Evolutionary conservation across 2,113 vertebrate genomes (phyloP).

Genomic region (Nothoprocta pentlandii): DNA sequence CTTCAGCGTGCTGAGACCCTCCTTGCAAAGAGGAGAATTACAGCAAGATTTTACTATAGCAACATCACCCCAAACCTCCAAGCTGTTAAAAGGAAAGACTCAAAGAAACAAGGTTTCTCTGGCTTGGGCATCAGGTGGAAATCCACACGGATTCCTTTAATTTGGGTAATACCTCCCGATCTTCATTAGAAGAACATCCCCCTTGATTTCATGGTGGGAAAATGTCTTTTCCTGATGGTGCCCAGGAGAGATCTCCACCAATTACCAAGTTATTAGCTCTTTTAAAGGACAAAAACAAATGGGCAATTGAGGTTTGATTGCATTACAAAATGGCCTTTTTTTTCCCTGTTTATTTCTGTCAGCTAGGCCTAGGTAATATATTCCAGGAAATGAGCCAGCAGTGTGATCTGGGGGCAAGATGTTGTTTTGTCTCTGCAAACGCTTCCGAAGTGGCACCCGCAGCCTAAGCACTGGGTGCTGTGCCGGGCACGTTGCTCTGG

Average conservation of each 20-base stretch:
- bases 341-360: constrained; percentile 27
- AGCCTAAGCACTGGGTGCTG: not conserved
- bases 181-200: not conserved
- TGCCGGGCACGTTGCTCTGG: not conserved
- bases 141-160: not conserved
- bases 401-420: not conserved
- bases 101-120: not conserved
- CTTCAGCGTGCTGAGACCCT: not conserved
- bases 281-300: constrained; percentile 44
- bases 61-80: not conserved
- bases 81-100: not conserved
- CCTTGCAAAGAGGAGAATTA: not conserved
- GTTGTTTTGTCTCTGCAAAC: not conserved
- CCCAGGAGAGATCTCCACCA: constrained; percentile 41
- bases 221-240: not conserved
- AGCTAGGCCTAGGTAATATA: not conserved
- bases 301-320: constrained; percentile 20
- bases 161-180: not conserved
- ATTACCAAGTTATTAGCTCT: constrained; percentile 35
- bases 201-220: not conserved
- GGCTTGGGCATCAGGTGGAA: not conserved
- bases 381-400: not conserved
- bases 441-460: not conserved
- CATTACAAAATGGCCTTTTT: constrained; percentile 5
- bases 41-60: not conserved